phyloP scores from a whole-genome alignment of 2,113 vertebrate species.

The Poecilia latipinna region DNA sequence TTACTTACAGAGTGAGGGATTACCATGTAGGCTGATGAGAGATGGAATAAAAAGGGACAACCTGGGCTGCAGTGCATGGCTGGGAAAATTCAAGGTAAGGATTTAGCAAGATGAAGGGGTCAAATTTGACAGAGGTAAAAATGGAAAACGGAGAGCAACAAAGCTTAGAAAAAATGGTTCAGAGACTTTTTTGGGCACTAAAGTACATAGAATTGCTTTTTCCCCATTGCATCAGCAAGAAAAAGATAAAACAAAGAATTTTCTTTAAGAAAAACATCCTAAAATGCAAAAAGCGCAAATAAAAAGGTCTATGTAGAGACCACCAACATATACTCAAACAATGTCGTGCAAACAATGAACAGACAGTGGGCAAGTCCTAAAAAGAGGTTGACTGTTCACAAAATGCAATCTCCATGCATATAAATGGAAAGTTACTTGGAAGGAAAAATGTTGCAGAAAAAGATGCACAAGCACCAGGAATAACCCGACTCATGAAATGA shows the following conservation, averaged over 20 bases:
- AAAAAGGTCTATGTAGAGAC: background rate
- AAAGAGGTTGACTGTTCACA: background rate
- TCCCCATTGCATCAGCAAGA: no score
- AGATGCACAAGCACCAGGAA: no score
- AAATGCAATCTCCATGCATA: no score
- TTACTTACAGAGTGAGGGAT: slow-evolving; percentile 32
- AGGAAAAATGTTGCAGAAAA: no score
- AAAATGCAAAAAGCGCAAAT: no score
- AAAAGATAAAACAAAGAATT: no score
- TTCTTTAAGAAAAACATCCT: no score
- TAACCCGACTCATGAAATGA: background rate
- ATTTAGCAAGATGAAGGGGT: slow-evolving; percentile 23
- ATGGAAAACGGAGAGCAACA: background rate
- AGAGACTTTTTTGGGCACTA: background rate
- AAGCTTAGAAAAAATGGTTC: background rate
- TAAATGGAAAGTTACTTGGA: no score
- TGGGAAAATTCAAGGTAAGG: slow-evolving; percentile 28
- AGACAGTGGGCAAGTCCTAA: background rate
- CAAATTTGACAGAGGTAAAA: slow-evolving; percentile 21
- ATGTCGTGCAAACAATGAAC: background rate
- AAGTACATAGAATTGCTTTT: no score
- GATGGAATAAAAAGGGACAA: slow-evolving; percentile 22
- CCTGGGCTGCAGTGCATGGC: background rate
- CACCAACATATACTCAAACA: background rate
- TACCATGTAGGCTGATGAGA: slow-evolving; percentile 21